phyloP scores from a whole-genome alignment of 2,113 vertebrate genomes.

The Fregata magnificens region DNA sequence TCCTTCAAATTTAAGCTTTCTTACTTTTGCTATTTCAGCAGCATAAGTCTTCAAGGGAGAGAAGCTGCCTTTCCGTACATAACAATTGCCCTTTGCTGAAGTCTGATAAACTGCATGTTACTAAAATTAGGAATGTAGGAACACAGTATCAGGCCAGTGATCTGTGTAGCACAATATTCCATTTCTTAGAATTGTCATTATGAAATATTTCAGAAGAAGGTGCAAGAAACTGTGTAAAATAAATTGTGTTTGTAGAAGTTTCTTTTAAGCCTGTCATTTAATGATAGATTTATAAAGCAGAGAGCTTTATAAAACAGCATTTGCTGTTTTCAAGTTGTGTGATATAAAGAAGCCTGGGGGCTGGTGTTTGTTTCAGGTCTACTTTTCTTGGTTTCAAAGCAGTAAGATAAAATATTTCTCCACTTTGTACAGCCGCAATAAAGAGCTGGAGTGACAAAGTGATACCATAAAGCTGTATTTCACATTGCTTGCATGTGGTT shows the following conservation, averaged over 20 bases:
- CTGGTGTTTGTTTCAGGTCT: not conserved
- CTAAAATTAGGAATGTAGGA: not conserved
- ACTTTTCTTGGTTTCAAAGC: constrained; percentile 5
- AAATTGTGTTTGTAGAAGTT: not conserved
- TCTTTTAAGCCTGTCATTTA: not conserved
- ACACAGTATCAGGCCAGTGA: not conserved
- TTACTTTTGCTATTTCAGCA: not conserved
- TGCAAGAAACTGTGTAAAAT: not conserved
- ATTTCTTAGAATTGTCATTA: not conserved
- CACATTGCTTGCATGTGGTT: not conserved
- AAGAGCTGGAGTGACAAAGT: not conserved
- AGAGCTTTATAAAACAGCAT: not conserved
- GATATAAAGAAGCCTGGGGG: not conserved
- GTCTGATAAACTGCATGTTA: not conserved
- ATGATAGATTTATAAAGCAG: not conserved
- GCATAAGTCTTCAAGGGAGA: not conserved
- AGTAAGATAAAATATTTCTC: not conserved
- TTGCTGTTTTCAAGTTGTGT: not conserved
- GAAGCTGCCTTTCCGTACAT: not conserved
- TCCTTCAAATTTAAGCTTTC: not conserved
- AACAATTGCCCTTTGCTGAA: not conserved
- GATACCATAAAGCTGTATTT: not conserved
- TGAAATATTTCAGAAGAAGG: not conserved
- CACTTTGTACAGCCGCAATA: not conserved
- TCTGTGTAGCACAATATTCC: not conserved